These are phyloP conservation scores for Papilio glaucus DNA, from an alignment of 1,140 invertebrate species.

Conservation along the genomic window DNA sequence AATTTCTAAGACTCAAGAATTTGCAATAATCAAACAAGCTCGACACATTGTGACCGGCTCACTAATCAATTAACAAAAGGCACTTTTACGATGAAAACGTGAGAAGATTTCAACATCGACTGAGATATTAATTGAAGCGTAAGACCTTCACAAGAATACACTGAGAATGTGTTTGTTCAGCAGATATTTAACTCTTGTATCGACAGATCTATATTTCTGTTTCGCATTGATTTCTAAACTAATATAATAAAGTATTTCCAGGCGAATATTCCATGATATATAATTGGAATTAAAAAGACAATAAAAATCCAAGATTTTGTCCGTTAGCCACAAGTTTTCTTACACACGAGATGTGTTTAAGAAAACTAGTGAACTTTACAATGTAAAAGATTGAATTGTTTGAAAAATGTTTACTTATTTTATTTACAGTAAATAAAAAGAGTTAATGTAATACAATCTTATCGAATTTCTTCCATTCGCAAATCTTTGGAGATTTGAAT, in stretches of 20 bases:
- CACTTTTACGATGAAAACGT: slow-evolving; percentile 47
- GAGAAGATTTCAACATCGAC: slow-evolving; percentile 49
- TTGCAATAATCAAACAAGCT: slow-evolving; percentile 18
- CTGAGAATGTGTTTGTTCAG: slow-evolving; percentile 30
- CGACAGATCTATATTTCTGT: slow-evolving; percentile 10
- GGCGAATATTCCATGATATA: too few species aligned
- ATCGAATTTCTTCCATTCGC: slow-evolving; percentile 4
- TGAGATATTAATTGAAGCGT: slow-evolving; percentile 48
- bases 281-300: too few species aligned
- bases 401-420: background rate
- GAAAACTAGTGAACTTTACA: too few species aligned
- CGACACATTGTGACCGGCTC: slow-evolving; percentile 17
- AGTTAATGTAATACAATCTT: background rate
- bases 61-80: slow-evolving; percentile 42
- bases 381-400: too few species aligned
- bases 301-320: too few species aligned
- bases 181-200: slow-evolving; percentile 20
- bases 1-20: slow-evolving; percentile 11
- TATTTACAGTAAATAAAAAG: background rate
- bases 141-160: slow-evolving; percentile 38
- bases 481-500: background rate
- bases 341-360: background rate
- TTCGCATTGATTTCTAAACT: slow-evolving; percentile 30
- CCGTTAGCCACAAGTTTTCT: background rate
- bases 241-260: too few species aligned